phyloP scores from a whole-genome alignment of 2,797 vertebrate species.

The Propithecus deckenii region DNA sequence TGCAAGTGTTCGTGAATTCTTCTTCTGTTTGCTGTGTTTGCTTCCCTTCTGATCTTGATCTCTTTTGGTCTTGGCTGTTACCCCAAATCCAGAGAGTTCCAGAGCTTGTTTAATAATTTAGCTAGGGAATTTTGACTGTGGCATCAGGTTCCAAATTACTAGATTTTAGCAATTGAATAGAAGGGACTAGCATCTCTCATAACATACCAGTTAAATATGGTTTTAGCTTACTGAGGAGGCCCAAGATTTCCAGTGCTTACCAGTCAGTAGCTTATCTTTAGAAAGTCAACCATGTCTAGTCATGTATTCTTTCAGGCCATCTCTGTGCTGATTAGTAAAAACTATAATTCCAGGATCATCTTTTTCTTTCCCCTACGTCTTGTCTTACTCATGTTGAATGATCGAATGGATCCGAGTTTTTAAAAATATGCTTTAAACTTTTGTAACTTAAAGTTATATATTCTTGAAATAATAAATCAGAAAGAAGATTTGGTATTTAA shows the following conservation, averaged over 20 bases:
- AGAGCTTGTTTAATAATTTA: neutral
- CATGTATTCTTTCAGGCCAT: neutral
- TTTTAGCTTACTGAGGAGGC: neutral
- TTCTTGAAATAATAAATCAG: neutral
- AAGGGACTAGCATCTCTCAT: neutral
- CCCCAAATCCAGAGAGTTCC: neutral
- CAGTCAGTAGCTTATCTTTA: neutral
- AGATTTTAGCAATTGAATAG: neutral
- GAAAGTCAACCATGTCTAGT: neutral
- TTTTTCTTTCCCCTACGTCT: neutral
- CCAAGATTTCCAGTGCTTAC: neutral
- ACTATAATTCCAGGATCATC: neutral
- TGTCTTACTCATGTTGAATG: neutral
- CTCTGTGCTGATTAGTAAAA: neutral
- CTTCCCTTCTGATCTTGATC: neutral
- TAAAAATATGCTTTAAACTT: constrained; percentile 14
- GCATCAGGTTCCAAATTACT: neutral
- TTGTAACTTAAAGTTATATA: neutral
- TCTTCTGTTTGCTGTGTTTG: neutral
- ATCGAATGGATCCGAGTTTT: neutral
- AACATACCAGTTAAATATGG: neutral
- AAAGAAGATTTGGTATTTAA: neutral
- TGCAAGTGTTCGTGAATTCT: neutral
- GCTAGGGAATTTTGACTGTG: neutral
- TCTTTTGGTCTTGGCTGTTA: neutral